phyloP scores from a whole-genome alignment of 2,113 vertebrate genomes.

The Herpailurus yagouaroundi region DNA sequence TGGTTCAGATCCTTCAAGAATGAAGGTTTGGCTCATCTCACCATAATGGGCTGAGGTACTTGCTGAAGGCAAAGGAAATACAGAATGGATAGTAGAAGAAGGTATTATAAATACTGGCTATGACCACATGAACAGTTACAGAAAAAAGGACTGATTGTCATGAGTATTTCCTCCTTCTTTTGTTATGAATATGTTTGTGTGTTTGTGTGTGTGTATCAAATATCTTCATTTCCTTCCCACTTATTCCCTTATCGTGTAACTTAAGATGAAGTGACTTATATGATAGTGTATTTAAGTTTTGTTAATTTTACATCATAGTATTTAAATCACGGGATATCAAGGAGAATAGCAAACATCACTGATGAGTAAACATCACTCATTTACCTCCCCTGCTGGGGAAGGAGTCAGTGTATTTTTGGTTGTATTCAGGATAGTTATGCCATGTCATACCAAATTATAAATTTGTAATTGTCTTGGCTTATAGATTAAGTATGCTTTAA shows the following conservation, averaged over 20 bases:
- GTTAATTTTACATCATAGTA: neutral
- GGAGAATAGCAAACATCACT: neutral
- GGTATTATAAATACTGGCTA: neutral
- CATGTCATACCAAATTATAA: neutral
- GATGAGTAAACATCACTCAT: neutral
- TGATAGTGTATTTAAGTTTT: neutral
- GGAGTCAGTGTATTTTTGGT: neutral
- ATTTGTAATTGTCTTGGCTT: neutral
- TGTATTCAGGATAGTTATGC: neutral
- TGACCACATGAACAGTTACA: neutral
- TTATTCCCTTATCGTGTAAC: neutral
- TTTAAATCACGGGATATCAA: neutral
- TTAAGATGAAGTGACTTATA: neutral
- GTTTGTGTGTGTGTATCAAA: neutral
- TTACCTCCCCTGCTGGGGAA: neutral
- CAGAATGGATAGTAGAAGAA: neutral
- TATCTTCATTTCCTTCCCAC: neutral
- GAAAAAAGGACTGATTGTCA: neutral
- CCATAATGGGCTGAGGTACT: neutral
- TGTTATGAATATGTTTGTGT: neutral
- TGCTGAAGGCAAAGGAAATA: neutral
- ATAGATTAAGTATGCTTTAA: neutral
- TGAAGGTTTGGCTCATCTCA: neutral
- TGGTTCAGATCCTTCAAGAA: neutral
- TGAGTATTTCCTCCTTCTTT: neutral